Evolutionary conservation across 2,888 invertebrate species (phyloP).

Genomic region (Habrosyne pyritoides): DNA sequence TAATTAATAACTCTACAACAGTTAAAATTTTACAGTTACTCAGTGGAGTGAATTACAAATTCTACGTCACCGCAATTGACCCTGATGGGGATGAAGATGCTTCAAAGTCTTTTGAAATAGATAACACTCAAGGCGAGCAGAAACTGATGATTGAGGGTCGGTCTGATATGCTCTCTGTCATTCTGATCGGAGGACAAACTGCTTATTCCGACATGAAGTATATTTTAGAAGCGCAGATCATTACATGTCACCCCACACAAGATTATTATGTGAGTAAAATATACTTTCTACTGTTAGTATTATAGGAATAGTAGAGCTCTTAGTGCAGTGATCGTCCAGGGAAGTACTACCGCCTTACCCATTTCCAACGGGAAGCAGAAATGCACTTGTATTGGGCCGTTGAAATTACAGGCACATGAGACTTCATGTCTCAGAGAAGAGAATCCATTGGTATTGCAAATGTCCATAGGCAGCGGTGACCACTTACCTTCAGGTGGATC

Average conservation of each 20-base stretch:
- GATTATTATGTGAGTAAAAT: constrained; percentile 59
- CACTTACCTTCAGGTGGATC: too few relatives aligned
- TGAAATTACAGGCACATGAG: too few relatives aligned
- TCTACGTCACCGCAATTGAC: constrained; percentile 48
- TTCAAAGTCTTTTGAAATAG: constrained; percentile 51
- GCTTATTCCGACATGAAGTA: constrained; percentile 51
- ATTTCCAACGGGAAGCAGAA: too few relatives aligned
- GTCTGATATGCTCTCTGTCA: constrained; percentile 53
- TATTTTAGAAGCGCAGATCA: constrained; percentile 54
- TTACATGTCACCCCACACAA: constrained; percentile 54
- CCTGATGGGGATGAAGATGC: constrained; percentile 19
- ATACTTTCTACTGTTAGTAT: neutral
- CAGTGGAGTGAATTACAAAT: constrained; percentile 55
- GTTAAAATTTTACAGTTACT: constrained; percentile 47
- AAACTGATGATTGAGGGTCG: constrained; percentile 49
- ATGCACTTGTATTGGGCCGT: too few relatives aligned
- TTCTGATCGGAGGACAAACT: constrained; percentile 52
- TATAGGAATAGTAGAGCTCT: neutral
- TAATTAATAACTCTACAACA: too few relatives aligned
- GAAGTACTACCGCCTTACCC: too few relatives aligned
- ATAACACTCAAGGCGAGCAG: constrained; percentile 51
- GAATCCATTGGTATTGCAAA: too few relatives aligned
- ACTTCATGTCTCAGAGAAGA: too few relatives aligned
- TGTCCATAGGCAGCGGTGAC: too few relatives aligned
- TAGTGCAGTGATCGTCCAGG: too few relatives aligned